Evolutionary conservation across 2,888 invertebrate species (phyloP), one percentile per base, ranked within the genome.

Genomic region (Amaurobius ferox): DNA sequence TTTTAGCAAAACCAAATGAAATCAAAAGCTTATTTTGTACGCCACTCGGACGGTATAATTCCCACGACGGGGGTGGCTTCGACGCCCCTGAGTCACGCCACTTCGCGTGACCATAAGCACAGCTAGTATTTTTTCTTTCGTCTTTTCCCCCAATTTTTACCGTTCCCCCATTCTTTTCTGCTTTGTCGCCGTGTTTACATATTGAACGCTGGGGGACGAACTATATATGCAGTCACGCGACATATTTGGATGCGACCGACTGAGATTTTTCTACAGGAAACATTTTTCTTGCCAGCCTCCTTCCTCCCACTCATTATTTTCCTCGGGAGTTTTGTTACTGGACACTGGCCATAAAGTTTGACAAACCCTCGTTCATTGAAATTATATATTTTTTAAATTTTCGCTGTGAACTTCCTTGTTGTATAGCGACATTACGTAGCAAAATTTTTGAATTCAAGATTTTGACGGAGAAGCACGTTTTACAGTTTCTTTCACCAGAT

Each of bases 1-100:
- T 77, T 83, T 83, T 62, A 77, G 83, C 71, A 72, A 72, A 72
- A 73, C 73, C 73, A 83, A 83, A 83, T 83, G 83, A 83, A 83
- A 83, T 83, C 83, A 83, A 83, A 83, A 72, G 70, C 83, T 40
- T 64, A 30, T 81, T 76, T 70, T 32, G 39, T 68, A 61, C 81
- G 83, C 77, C 77, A 83, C 77, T 72, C 66, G 30, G 70, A 68
- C 70, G 44, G 76, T 76, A 72, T 71, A 64, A 77, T 83, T 83
- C 83, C 77, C 83, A 83, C 83, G 83, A 48, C 32, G 72, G 72
- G 67, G 80, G 76, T 44, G 76, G 80, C 30, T 44, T 40, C 48
- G 70, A 76, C 76, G 77, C 77, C 71, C 77, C 77, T 55, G 19
- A 39, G 76, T 83, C 83, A 83, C 83, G 83, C 70, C 6, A 83